phyloP scores from a whole-genome alignment of 2,113 vertebrate genomes.

The Collichthys lucidus region DNA sequence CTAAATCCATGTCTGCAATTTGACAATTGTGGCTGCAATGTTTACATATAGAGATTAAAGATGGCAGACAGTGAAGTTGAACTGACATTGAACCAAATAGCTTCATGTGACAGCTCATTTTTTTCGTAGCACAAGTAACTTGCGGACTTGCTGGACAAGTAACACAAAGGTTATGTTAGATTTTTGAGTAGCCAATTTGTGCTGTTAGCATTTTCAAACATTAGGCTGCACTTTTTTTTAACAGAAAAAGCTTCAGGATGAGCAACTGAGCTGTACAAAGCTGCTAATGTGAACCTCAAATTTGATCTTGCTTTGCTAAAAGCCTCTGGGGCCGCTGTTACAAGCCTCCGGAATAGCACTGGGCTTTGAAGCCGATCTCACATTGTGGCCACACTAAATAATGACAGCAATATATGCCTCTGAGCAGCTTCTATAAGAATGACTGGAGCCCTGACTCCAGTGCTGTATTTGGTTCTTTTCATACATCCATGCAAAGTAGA shows the following conservation, averaged over 20 bases:
- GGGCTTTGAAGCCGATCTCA: too few species aligned
- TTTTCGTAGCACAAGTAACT: neutral
- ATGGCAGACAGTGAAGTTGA: neutral
- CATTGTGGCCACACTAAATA: too few species aligned
- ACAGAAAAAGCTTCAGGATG: neutral
- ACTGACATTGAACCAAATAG: neutral
- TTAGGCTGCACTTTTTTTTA: neutral
- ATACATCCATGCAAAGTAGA: neutral
- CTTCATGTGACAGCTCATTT: neutral
- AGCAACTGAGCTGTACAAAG: neutral
- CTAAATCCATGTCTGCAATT: neutral
- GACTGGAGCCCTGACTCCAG: too few species aligned
- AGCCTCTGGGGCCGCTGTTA: too few species aligned
- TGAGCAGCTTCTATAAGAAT: too few species aligned
- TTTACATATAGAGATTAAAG: neutral
- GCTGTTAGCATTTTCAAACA: neutral
- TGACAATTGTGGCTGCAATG: too few species aligned
- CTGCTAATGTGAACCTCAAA: neutral
- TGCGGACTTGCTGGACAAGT: neutral
- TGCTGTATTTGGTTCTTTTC: too few species aligned
- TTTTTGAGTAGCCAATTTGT: neutral
- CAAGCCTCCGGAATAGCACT: too few species aligned
- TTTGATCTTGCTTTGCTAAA: neutral
- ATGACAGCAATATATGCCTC: too few species aligned
- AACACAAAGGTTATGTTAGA: neutral